Base-by-base conservation (phyloP, 1,140 invertebrate genomes). In the Leptopilina clavipes region DNA sequence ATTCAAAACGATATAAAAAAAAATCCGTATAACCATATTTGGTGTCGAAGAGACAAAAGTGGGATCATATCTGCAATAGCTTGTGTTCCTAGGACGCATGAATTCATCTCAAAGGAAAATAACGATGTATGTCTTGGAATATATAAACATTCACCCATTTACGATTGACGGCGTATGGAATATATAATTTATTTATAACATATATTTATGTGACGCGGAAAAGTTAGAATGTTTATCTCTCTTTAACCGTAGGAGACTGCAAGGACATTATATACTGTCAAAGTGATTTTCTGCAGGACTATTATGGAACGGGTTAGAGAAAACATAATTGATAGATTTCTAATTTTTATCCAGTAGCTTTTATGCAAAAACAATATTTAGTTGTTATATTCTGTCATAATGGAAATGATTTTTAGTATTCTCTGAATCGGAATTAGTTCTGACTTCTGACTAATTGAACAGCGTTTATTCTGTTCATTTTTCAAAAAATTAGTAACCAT, bases 21-120 rank as follows among this genome's bases (percentile, higher is more conserved):
- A 52, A 65, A 37, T 65, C 19, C 14, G 11, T n/a, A n/a, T n/a
- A n/a, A n/a, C 59, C 59, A 65, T 65, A 65, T 65, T 65, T 65
- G 59, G 59, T 7, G 25, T 19, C 59, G 25, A 65, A 65, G 52
- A 54, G 17, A 54, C 52, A 54, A 54, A 40, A 40, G 25, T 65
- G 22, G 25, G 25, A 65, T 31, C 22, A 65, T 37, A 65, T 65
- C 59, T 31, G 25, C 25, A 5, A 5, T 31, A 31, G 25, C 19
- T 25, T 14, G 22, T 22, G 56, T 25, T 12, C 31, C 22, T 37
- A n/a, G 22, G 25, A 31, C 59, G 37, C 37, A 65, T 31, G 59
- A 65, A 31, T 65, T 11, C 37, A 5, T 31, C 22, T 65, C 12
- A 65, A 37, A 65, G 59, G 59, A 65, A 22, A 31, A n/a, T n/a